phyloP scores from a whole-genome alignment of 2,888 invertebrate species.

The Tinea semifulvella region DNA sequence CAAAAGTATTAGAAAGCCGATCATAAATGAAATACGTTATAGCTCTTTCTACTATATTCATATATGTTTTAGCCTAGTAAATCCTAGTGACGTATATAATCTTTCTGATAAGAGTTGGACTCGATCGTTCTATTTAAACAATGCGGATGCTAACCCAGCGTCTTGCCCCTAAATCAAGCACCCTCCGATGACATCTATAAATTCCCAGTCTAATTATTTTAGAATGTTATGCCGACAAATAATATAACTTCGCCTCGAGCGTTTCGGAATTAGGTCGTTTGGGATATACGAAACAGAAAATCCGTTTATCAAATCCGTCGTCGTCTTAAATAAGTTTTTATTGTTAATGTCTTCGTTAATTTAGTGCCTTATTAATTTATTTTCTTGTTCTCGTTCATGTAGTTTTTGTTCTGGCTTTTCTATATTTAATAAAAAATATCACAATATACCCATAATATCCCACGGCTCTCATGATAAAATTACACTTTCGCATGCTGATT shows the following conservation, averaged over 20 bases:
- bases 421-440: background rate
- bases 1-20: too few species aligned
- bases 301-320: conserved; percentile 36
- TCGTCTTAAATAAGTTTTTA: conserved; percentile 27
- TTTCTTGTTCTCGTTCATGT: background rate
- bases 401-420: background rate
- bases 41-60: too few species aligned
- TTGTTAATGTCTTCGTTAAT: conserved; percentile 8
- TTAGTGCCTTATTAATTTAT: background rate
- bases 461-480: too few species aligned
- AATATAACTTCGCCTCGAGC: conserved; percentile 45
- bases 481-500: too few species aligned
- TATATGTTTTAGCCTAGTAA: too few species aligned
- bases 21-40: too few species aligned
- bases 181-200: conserved; percentile 53
- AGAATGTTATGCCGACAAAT: conserved; percentile 50
- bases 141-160: conserved; percentile 30
- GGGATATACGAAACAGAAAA: conserved; percentile 41
- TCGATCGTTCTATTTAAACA: conserved; percentile 34
- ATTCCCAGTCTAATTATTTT: conserved; percentile 55
- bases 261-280: conserved; percentile 43
- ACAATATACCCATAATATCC: too few species aligned
- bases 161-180: conserved; percentile 39
- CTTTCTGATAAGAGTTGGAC: conserved; percentile 18
- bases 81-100: background rate